Conservation (phyloP, 2,888 invertebrate genomes). For the Tetheella fluctuosa region DNA sequence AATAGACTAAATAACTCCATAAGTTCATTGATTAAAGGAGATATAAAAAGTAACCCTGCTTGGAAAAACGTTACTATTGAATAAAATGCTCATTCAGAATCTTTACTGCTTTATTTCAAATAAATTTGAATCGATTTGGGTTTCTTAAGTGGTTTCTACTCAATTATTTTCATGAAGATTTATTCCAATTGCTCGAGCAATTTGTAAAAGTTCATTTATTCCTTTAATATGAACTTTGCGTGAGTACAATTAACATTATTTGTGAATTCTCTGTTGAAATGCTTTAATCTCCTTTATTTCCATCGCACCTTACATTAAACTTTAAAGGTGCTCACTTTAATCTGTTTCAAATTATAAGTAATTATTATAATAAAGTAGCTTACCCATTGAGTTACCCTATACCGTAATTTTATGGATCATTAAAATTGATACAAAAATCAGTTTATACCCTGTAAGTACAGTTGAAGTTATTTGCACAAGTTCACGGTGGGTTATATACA, state of each 20-base stretch:
- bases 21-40: too few species aligned
- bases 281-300: not conserved
- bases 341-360: too few species aligned
- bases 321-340: too few species aligned
- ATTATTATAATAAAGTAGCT: too few species aligned
- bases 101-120: not conserved
- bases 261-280: not conserved
- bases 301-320: not conserved
- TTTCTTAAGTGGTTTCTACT: not conserved
- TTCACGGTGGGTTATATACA: too few species aligned
- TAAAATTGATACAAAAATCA: too few species aligned
- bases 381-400: too few species aligned
- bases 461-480: too few species aligned
- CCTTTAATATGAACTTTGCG: not conserved
- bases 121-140: not conserved
- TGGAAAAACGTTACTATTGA: not conserved
- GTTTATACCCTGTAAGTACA: too few species aligned
- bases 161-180: constrained; percentile 6
- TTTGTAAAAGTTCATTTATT: not conserved
- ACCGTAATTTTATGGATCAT: too few species aligned
- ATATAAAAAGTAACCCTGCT: too few species aligned
- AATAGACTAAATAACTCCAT: too few species aligned
- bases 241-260: not conserved
- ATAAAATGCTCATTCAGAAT: not conserved
- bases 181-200: constrained; percentile 3